phyloP scores from a whole-genome alignment of 2,797 vertebrate species.

The Pangasius sanitwongsei region DNA sequence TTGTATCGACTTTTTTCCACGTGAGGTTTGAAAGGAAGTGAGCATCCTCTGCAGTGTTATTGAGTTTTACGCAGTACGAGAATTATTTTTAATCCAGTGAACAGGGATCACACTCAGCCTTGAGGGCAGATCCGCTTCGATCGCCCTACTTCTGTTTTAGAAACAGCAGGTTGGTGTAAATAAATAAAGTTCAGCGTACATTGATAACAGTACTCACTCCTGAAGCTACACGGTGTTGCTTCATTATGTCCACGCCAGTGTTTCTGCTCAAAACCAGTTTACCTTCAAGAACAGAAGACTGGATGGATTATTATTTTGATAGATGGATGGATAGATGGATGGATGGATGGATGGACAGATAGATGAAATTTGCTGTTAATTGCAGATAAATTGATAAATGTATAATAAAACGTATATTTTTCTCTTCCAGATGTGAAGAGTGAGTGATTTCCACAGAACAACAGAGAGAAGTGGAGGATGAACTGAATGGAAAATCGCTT shows the following conservation, averaged over 20 bases:
- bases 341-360: neutral
- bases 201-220: neutral
- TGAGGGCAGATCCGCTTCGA: neutral
- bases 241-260: neutral
- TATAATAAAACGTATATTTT: slow-evolving; percentile 21
- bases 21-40: slow-evolving; percentile 4
- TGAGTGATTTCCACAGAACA: neutral
- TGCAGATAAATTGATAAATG: neutral
- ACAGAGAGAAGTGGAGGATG: slow-evolving; percentile 18
- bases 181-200: neutral
- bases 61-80: neutral
- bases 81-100: slow-evolving; percentile 23
- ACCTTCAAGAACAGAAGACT: neutral
- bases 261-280: neutral
- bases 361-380: neutral
- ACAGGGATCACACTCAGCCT: slow-evolving; percentile 18
- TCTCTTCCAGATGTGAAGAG: slow-evolving; percentile 67
- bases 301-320: neutral
- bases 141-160: slow-evolving; percentile 23
- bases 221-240: neutral
- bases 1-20: neutral
- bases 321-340: neutral
- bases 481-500: slow-evolving; percentile 20
- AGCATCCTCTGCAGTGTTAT: slow-evolving; percentile 1
- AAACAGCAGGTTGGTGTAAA: neutral